Base-by-base conservation (phyloP, 2,888 invertebrate species). In the Trilocha varians region DNA sequence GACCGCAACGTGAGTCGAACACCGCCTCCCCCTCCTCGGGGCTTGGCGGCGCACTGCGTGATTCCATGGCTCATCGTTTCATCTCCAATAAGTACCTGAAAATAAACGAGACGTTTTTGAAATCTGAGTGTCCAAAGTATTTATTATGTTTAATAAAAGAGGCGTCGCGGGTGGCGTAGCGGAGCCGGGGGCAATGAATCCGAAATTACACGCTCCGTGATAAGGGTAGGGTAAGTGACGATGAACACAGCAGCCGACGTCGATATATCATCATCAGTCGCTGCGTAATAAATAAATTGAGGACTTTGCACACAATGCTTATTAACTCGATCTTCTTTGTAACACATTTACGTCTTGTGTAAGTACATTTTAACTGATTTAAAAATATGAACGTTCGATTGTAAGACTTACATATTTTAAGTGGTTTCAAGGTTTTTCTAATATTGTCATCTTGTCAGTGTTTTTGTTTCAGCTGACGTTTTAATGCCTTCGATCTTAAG, bases 1-100 rank as follows among this genome's bases (percentile, higher is more conserved):
- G 89, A 50, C 92, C 91, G 55, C 93, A 91, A 45, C 91, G 92
- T 49, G 92, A 90, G 74, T 93, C 92, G 80, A 91, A 91, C 78
- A 93, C 88, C 85, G 84, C 86, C 78, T 82, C 83, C 79, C 85
- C 85, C 58, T 87, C 86, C 70, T 86, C 87, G 80, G 86, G 86
- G 80, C 86, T 82, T 68, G 86, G 86, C 85, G 87, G 85, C 82
- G 87, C 82, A 68, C 86, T 87, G 61, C 84, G 86, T 73, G 86
- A 85, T 80, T 86, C 86, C 87, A 86, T 87, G 62, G 78, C 72
- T 86, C 86, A 86, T 86, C 77, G 68, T 85, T 65, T 80, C 78
- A 78, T 79, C 58, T 53, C 75, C 72, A 70, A 65, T 63, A 52
- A 58, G 62, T 65, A 64, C 71, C 84, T 84, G 78, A 39, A 74